Conservation (phyloP, 1,140 invertebrate genomes). For the Latrodectus geometricus region DNA sequence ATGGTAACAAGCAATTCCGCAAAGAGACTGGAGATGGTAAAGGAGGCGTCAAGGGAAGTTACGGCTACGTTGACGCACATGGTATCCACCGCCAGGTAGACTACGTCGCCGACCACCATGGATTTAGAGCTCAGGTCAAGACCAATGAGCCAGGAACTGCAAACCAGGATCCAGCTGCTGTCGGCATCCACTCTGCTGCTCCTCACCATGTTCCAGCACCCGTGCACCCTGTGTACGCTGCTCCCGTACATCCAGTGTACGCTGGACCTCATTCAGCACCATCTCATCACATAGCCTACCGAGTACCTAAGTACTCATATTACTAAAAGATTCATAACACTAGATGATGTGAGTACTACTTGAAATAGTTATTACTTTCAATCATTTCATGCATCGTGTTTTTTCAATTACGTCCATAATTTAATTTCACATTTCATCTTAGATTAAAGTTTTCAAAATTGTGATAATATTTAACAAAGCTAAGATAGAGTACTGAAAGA, state of each 20-base stretch:
- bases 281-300: conserved; percentile 29
- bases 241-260: conserved; percentile 12
- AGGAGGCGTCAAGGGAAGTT: neutral
- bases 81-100: neutral
- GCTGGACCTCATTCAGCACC: conserved; percentile 36
- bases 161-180: conserved; percentile 61
- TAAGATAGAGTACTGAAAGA: no score
- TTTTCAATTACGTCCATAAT: no score
- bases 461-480: no score
- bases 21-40: neutral
- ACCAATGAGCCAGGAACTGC: conserved; percentile 61
- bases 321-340: neutral
- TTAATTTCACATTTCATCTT: no score
- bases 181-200: conserved; percentile 43
- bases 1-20: neutral
- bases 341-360: no score
- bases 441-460: no score
- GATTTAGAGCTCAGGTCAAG: neutral
- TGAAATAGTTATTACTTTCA: no score
- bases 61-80: neutral
- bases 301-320: conserved; percentile 40
- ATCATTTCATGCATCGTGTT: no score
- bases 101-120: neutral
- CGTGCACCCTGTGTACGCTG: neutral
- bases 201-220: conserved; percentile 27